phyloP scores from a whole-genome alignment of 1,140 invertebrate species.

The Acromyrmex echinatior region DNA sequence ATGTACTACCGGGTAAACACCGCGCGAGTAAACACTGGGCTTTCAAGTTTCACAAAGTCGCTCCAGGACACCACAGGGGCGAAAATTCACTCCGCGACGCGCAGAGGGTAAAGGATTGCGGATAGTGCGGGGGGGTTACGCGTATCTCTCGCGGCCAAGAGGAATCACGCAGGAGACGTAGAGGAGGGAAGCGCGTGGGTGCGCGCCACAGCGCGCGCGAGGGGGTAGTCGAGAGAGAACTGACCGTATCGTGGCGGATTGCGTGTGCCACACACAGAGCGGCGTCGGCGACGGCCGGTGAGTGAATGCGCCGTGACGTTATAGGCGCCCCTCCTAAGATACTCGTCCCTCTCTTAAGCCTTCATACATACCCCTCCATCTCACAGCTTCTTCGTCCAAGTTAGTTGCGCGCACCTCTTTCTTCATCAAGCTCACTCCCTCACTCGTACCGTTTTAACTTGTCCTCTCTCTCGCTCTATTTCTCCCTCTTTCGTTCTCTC shows the following conservation, averaged over 20 bases:
- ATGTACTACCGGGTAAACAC: constrained; percentile 40
- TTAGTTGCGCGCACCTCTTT: constrained; percentile 64
- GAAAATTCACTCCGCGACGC: constrained; percentile 14
- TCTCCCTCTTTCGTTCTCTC: constrained; percentile 32
- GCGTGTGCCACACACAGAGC: constrained; percentile 80
- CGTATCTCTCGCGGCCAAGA: constrained; percentile 1
- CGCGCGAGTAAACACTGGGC: constrained; percentile 45
- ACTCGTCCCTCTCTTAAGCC: constrained; percentile 74
- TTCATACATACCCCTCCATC: constrained; percentile 57
- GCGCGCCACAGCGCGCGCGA: constrained; percentile 8
- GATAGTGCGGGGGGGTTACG: background rate
- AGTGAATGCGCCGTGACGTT: constrained; percentile 85
- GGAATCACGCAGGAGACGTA: background rate
- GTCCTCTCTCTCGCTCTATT: constrained; percentile 39
- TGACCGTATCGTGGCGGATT: constrained; percentile 80
- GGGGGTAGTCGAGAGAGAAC: constrained; percentile 70
- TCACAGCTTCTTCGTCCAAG: constrained; percentile 33
- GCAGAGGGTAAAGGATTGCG: background rate
- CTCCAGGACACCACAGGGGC: background rate
- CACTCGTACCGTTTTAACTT: constrained; percentile 61
- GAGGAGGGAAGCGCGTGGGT: constrained; percentile 4
- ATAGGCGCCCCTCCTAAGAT: constrained; percentile 82
- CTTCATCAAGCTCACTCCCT: constrained; percentile 68
- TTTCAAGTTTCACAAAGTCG: constrained; percentile 53
- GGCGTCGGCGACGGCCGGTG: constrained; percentile 85